These are phyloP conservation scores for Helicoverpa zea DNA, from an alignment of 1,140 invertebrate genomes.

Conservation along the genomic window DNA sequence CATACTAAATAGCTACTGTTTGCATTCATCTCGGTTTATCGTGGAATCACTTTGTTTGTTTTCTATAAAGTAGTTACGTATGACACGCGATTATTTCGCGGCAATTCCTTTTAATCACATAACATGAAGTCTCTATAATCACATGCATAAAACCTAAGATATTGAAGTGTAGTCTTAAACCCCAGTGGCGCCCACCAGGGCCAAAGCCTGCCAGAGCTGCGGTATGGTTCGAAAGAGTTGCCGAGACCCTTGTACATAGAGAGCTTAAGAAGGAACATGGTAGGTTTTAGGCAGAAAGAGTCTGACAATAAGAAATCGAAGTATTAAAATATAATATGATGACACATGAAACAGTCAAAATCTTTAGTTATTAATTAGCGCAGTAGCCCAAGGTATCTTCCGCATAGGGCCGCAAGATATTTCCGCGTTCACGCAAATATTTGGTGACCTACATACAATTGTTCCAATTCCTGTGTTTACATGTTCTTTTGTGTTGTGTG, in stretches of 20 bases:
- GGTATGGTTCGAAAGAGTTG: no score
- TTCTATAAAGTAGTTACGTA: not conserved
- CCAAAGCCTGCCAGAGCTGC: no score
- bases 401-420: not conserved
- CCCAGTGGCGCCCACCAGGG: not conserved
- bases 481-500: not conserved
- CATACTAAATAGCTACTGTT: slow-evolving; percentile 46
- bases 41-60: not conserved
- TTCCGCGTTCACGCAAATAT: slow-evolving; percentile 7
- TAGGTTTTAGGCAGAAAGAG: no score
- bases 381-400: slow-evolving; percentile 5
- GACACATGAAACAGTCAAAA: not conserved
- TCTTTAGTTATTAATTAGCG: not conserved
- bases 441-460: not conserved
- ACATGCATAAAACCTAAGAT: no score
- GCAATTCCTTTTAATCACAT: no score
- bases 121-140: no score
- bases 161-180: no score
- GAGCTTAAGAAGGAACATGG: no score
- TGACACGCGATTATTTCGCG: no score
- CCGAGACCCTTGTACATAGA: no score
- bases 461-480: not conserved
- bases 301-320: no score
- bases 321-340: not conserved
- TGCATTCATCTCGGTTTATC: slow-evolving; percentile 3